phyloP scores from a whole-genome alignment of 2,888 invertebrate genomes.

The Prosapia bicincta region DNA sequence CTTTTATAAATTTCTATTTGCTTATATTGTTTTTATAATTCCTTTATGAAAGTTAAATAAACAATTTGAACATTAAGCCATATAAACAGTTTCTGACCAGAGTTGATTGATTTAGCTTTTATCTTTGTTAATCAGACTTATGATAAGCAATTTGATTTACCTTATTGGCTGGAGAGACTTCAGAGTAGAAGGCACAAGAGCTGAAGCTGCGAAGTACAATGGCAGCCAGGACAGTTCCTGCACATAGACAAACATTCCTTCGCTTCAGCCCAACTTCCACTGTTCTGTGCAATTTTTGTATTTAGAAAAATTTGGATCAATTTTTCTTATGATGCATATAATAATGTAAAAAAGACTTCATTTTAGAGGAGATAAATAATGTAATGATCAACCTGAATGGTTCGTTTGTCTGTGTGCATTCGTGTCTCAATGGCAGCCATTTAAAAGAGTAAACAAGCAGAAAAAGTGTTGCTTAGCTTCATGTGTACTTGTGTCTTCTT shows the following conservation, averaged over 20 bases:
- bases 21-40: too few relatives aligned
- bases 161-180: background rate
- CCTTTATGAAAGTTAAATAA: too few relatives aligned
- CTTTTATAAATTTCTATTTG: too few relatives aligned
- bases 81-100: too few relatives aligned
- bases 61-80: too few relatives aligned
- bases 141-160: background rate
- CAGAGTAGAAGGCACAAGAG: background rate
- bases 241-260: slow-evolving; percentile 49
- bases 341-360: background rate
- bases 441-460: background rate
- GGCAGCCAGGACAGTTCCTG: slow-evolving; percentile 49
- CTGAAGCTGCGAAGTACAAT: slow-evolving; percentile 37
- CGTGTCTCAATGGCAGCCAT: slow-evolving; percentile 25
- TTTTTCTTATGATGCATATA: background rate
- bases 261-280: slow-evolving; percentile 8
- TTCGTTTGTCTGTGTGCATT: slow-evolving; percentile 32
- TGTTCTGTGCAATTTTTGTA: background rate
- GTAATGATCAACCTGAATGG: slow-evolving; percentile 1
- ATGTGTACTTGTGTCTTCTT: background rate
- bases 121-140: too few relatives aligned
- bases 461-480: background rate
- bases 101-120: too few relatives aligned
- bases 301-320: slow-evolving; percentile 2
- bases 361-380: background rate